Evolutionary conservation across 2,888 invertebrate species (phyloP), one percentile per base, ranked within the genome.

Genomic region (Dione vanillae): DNA sequence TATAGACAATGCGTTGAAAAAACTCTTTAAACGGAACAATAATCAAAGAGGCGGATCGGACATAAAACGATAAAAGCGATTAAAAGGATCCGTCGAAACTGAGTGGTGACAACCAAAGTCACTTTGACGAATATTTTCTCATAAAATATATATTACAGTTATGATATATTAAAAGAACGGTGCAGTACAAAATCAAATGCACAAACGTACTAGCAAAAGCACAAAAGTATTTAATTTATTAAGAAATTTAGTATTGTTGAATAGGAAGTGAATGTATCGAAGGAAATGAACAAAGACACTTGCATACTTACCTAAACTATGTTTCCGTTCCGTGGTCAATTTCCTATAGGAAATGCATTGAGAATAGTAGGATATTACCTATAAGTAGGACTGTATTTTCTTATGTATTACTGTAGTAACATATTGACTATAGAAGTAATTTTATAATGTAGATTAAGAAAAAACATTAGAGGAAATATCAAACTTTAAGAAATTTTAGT

Each of bases 211-310:
- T n/a, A n/a, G n/a, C n/a, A n/a, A n/a, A n/a, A n/a, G n/a, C n/a
- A n/a, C n/a, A n/a, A n/a, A n/a, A n/a, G n/a, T n/a, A n/a, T 37
- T 40, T 11, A 54, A n/a, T n/a, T 54, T 40, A 20, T n/a, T 59
- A 43, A 43, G 20, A 20, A 59, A 59, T 43, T 43, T 27, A 58
- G 40, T 65, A 65, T 59, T 41, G 54, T 41, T 67, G 59, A 54
- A 72, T 70, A 65, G 69, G 67, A 75, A 70, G 43, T 54, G 54
- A 69, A 67, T 74, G 45, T 43, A 65, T 35, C 45, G 52, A 71
- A 66, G 67, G 72, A 71, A 72, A 74, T 75, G 67, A 74, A 66
- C 62, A 69, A 43, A 52, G 56, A 72, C 69, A 62, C 16, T 62
- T 37, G 54, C 69, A 61, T 51, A 52, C 41, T 58, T 51, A 49